Conservation (phyloP, 2,797 vertebrate species). For the Leucoraja ocellata region DNA sequence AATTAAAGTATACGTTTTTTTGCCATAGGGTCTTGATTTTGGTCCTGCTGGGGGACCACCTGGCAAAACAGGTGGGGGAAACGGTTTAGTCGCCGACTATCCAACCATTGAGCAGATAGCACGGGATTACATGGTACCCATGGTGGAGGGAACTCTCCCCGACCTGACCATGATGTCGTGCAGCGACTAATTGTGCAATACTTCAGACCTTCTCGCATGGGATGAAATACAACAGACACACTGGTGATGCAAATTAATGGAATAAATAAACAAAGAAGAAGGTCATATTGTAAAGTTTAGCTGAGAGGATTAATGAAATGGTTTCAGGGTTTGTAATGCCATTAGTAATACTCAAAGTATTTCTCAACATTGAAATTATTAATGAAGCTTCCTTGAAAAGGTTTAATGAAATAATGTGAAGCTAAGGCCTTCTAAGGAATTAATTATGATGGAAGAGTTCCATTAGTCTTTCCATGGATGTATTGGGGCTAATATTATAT, state of each 20-base stretch:
- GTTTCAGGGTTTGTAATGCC: not conserved
- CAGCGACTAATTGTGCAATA: not conserved
- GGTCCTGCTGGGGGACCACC: too few relatives aligned
- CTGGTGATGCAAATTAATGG: constrained; percentile 1
- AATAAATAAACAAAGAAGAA: constrained; percentile 28
- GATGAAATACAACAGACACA: not conserved
- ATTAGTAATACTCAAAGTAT: constrained; percentile 2
- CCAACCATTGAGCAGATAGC: too few relatives aligned
- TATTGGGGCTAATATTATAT: not conserved
- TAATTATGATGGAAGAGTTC: not conserved
- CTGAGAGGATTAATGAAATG: constrained; percentile 15
- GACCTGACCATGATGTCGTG: too few relatives aligned
- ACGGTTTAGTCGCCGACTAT: too few relatives aligned
- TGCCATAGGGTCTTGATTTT: too few relatives aligned
- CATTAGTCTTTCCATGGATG: not conserved
- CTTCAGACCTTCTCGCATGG: not conserved
- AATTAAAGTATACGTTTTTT: too few relatives aligned
- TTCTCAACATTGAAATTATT: not conserved
- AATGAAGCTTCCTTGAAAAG: constrained; percentile 3
- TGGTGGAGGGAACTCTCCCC: too few relatives aligned
- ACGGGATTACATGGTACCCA: too few relatives aligned
- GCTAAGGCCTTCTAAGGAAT: not conserved
- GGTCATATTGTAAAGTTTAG: not conserved
- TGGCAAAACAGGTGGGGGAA: too few relatives aligned
- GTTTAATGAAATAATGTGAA: constrained; percentile 14